phyloP scores from a whole-genome alignment of 2,113 vertebrate species.

The Labeo catla region DNA sequence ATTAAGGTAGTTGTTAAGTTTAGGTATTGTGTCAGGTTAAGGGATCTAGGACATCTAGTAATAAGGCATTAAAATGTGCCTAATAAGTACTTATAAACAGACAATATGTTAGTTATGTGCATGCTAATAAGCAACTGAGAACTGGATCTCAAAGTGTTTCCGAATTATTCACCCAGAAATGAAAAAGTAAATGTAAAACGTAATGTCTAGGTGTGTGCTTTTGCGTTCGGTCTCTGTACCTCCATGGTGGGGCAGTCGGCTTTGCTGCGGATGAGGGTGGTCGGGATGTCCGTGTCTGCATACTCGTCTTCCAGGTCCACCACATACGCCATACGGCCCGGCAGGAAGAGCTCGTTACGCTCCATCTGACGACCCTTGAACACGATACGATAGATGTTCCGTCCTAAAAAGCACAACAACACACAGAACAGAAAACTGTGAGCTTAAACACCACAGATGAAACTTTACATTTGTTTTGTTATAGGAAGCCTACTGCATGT shows the following conservation, averaged over 20 bases:
- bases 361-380: slow-evolving; percentile 87
- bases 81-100: too few species aligned
- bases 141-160: too few species aligned
- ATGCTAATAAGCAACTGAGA: too few species aligned
- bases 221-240: slow-evolving; percentile 69
- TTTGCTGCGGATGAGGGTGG: slow-evolving; percentile 96
- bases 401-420: slow-evolving; percentile 71
- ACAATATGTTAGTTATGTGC: too few species aligned
- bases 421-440: not conserved
- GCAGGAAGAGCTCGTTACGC: slow-evolving; percentile 95
- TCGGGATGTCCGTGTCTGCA: slow-evolving; percentile 95
- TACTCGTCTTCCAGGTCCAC: slow-evolving; percentile 98
- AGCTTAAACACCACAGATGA: not conserved
- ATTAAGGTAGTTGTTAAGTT: too few species aligned
- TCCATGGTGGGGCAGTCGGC: slow-evolving; percentile 99
- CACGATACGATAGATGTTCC: slow-evolving; percentile 92
- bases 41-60: too few species aligned
- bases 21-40: too few species aligned
- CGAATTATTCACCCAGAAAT: not conserved
- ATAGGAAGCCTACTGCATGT: not conserved
- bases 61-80: too few species aligned
- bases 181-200: not conserved
- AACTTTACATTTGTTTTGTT: too few species aligned
- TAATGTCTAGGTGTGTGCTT: not conserved
- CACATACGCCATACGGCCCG: slow-evolving; percentile 96